Conservation (phyloP, 2,113 vertebrate genomes). For the Silurus meridionalis region DNA sequence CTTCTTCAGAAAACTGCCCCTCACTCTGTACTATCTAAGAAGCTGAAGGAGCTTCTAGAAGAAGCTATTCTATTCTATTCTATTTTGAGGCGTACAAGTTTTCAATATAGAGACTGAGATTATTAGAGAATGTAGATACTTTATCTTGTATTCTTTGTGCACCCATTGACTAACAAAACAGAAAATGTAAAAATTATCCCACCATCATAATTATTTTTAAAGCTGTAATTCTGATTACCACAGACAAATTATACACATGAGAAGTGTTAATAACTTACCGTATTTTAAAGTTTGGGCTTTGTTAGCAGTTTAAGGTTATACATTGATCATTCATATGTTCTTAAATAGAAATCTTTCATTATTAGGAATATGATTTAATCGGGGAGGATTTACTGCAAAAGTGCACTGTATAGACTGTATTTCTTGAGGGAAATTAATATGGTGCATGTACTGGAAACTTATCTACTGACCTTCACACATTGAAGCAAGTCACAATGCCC, state of each 20-base stretch:
- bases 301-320: background rate
- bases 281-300: background rate
- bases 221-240: no score
- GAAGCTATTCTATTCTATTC: background rate
- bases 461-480: slow-evolving; percentile 40
- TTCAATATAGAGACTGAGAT: background rate
- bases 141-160: background rate
- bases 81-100: background rate
- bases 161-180: background rate
- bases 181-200: no score
- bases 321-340: background rate
- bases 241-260: background rate
- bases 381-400: background rate
- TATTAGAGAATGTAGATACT: background rate
- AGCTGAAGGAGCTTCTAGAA: background rate
- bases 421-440: slow-evolving; percentile 30
- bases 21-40: background rate
- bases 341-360: background rate
- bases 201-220: no score
- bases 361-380: background rate
- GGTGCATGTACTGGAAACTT: slow-evolving; percentile 26
- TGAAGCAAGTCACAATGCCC: slow-evolving; percentile 26
- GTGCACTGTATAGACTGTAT: background rate
- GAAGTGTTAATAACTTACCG: background rate
- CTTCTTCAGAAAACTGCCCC: background rate